phyloP scores from a whole-genome alignment of 2,888 invertebrate species.

The Dasypogon diadema region DNA sequence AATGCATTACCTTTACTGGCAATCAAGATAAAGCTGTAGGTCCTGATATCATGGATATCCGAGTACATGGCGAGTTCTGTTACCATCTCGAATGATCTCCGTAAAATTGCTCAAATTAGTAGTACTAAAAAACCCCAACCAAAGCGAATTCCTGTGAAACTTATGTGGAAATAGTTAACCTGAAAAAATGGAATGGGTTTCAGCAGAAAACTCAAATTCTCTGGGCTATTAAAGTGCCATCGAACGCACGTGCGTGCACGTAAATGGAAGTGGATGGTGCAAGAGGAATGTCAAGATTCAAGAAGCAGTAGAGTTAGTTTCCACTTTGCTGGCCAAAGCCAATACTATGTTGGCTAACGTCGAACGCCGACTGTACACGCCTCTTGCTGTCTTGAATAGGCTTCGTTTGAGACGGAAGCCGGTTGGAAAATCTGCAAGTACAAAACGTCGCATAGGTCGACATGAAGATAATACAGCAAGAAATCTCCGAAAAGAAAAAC shows the following conservation, averaged over 20 bases:
- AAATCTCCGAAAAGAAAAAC: neutral
- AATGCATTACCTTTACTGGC: too few relatives aligned
- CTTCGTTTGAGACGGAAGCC: conserved; percentile 22
- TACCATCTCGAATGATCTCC: too few relatives aligned
- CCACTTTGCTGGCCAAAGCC: neutral
- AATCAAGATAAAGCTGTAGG: too few relatives aligned
- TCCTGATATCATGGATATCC: too few relatives aligned
- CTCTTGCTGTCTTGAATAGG: neutral
- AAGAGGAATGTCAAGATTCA: conserved; percentile 38
- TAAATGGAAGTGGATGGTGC: conserved; percentile 39
- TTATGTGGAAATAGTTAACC: too few relatives aligned
- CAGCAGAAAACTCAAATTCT: neutral
- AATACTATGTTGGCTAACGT: neutral
- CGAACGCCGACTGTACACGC: neutral
- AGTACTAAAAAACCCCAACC: too few relatives aligned
- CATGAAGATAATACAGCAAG: conserved; percentile 22
- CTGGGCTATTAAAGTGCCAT: neutral
- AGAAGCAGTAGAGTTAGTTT: conserved; percentile 12
- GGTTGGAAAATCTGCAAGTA: conserved; percentile 13
- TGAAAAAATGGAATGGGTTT: neutral
- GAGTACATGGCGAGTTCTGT: too few relatives aligned
- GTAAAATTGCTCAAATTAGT: too few relatives aligned
- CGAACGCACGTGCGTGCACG: conserved; percentile 38
- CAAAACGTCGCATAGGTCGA: neutral
- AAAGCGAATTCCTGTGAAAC: too few relatives aligned